Evolutionary conservation across 2,888 invertebrate genomes (phyloP).

Genomic region (Acrobasis consociella): DNA sequence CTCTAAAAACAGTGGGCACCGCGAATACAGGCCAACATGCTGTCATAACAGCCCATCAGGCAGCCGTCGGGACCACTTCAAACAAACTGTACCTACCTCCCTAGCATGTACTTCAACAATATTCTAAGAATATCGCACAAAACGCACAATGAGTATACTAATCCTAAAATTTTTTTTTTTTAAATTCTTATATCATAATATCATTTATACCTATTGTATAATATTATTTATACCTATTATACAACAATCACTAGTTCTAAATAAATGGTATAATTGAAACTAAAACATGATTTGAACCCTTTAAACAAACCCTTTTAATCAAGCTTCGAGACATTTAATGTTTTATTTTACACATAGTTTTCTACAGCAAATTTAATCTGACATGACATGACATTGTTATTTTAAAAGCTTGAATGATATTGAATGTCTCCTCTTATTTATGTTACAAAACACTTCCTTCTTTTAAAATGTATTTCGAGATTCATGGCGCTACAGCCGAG

Average conservation of each 20-base stretch:
- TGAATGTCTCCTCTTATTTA: slow-evolving; percentile 2
- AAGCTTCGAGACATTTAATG: no score
- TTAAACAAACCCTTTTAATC: no score
- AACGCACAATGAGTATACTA: background rate
- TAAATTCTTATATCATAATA: no score
- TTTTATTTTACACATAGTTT: no score
- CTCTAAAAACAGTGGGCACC: slow-evolving; percentile 33
- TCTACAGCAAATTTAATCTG: no score
- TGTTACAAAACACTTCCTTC: slow-evolving; percentile 11
- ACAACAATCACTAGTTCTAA: no score
- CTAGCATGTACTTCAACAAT: slow-evolving; percentile 41
- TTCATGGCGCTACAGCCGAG: slow-evolving; percentile 11
- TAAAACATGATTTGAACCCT: no score
- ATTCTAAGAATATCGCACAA: slow-evolving; percentile 43
- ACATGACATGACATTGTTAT: background rate
- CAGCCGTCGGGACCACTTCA: slow-evolving; percentile 53
- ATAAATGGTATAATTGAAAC: no score
- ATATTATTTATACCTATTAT: no score
- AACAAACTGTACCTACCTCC: slow-evolving; percentile 49
- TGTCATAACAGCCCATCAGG: slow-evolving; percentile 58
- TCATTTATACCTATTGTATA: no score
- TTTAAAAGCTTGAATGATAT: no score
- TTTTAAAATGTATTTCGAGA: slow-evolving; percentile 5
- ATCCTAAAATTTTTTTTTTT: no score
- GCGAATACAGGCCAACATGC: slow-evolving; percentile 45